These are phyloP conservation scores for Heptranchias perlo DNA, from an alignment of 2,113 vertebrate genomes.

Conservation along the genomic window DNA sequence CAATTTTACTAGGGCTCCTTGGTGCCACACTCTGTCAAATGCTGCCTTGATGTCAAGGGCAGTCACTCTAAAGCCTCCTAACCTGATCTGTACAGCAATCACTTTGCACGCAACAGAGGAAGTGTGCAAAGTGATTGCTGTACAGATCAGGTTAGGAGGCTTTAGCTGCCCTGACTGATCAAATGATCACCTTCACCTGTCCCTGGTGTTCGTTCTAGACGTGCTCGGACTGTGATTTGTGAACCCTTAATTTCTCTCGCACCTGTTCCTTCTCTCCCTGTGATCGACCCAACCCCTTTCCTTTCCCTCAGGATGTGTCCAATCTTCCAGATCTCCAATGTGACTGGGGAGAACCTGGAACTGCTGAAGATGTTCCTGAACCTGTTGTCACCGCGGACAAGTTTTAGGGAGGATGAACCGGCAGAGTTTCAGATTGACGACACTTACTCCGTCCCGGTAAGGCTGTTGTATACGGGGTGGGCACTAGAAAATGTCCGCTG, in stretches of 20 bases:
- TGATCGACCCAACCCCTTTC: not conserved
- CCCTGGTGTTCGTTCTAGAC: not conserved
- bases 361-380: conserved; percentile 98
- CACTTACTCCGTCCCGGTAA: conserved; percentile 96
- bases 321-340: conserved; percentile 98
- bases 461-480: not conserved
- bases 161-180: not conserved
- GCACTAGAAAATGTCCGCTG: not conserved
- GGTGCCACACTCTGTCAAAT: too few relatives aligned
- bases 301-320: conserved; percentile 81
- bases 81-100: too few relatives aligned
- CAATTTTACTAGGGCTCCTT: too few relatives aligned
- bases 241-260: not conserved
- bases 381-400: conserved; percentile 89
- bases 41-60: too few relatives aligned
- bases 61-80: too few relatives aligned
- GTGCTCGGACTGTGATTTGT: not conserved
- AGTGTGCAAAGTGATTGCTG: not conserved
- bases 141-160: not conserved
- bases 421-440: conserved; percentile 98
- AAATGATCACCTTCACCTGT: not conserved
- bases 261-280: not conserved
- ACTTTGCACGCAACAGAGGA: not conserved
- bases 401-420: conserved; percentile 89
- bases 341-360: conserved; percentile 90